phyloP scores from a whole-genome alignment of 2,888 invertebrate species.

The Uropetala carovei region DNA sequence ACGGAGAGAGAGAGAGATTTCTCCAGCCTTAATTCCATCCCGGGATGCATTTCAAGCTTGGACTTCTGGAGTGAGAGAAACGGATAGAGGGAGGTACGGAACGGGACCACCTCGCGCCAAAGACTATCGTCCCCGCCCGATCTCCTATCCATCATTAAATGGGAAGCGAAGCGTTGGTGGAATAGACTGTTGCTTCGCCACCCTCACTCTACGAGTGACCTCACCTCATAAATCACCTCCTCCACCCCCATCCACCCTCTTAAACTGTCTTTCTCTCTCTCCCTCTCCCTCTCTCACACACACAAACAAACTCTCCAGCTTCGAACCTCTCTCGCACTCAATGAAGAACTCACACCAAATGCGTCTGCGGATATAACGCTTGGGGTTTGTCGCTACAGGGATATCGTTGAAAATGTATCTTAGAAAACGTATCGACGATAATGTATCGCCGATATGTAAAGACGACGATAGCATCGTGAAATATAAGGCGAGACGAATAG shows the following conservation, averaged over 20 bases:
- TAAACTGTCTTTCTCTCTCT: background rate
- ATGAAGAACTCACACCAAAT: constrained; percentile 47
- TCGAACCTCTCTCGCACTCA: background rate
- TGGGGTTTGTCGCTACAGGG: background rate
- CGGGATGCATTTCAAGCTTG: constrained; percentile 14
- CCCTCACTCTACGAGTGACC: constrained; percentile 44
- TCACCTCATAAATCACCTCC: constrained; percentile 53
- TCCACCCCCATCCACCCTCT: background rate
- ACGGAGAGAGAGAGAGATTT: background rate
- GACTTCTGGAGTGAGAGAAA: constrained; percentile 36
- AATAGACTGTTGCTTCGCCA: constrained; percentile 18
- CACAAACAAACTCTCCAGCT: background rate
- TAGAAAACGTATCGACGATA: background rate
- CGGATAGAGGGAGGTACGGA: constrained; percentile 1
- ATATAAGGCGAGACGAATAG: background rate
- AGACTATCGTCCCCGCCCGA: constrained; percentile 28
- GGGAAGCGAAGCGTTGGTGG: constrained; percentile 22
- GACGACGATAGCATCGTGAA: background rate
- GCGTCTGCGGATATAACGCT: background rate
- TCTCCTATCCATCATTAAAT: constrained; percentile 32
- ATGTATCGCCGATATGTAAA: constrained; percentile 16
- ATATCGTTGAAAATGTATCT: background rate
- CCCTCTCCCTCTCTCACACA: background rate
- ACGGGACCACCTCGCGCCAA: constrained; percentile 32
- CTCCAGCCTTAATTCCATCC: background rate